Conservation (phyloP, 2,888 invertebrate species). For the Ormyrus pomaceus region DNA sequence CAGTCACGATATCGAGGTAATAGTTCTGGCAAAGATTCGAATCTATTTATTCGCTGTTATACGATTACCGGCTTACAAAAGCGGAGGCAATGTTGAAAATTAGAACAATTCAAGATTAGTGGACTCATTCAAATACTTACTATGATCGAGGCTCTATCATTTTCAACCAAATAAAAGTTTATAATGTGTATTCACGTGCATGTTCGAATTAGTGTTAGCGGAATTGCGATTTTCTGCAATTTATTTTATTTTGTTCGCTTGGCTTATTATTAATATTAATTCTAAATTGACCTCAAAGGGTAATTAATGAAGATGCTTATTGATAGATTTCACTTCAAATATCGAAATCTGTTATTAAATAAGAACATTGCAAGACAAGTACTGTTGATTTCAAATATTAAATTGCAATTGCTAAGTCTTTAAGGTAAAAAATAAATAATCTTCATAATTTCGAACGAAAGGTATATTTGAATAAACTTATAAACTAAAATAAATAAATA, state of each 20-base stretch:
- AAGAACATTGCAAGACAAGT: background rate
- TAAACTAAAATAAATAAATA: conserved; percentile 11
- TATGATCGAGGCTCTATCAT: background rate
- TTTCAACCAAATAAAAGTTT: background rate
- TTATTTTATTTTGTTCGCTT: background rate
- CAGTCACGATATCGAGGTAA: background rate
- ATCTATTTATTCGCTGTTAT: background rate
- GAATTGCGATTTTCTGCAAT: background rate
- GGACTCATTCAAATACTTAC: conserved; percentile 27
- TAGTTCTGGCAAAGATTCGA: background rate
- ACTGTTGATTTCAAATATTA: background rate
- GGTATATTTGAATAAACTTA: background rate
- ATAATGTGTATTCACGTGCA: background rate
- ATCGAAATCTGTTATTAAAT: too few relatives aligned
- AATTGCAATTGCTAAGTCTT: background rate
- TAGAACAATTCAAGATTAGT: too few relatives aligned
- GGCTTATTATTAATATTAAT: background rate
- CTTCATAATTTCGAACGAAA: background rate
- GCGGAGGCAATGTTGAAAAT: background rate
- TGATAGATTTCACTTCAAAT: too few relatives aligned
- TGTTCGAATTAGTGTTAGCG: background rate
- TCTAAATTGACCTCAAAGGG: too few relatives aligned
- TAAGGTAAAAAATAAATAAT: background rate
- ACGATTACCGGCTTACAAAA: background rate
- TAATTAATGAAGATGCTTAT: too few relatives aligned